Base-by-base conservation (phyloP, 1,140 invertebrate genomes). In the Mya arenaria region DNA sequence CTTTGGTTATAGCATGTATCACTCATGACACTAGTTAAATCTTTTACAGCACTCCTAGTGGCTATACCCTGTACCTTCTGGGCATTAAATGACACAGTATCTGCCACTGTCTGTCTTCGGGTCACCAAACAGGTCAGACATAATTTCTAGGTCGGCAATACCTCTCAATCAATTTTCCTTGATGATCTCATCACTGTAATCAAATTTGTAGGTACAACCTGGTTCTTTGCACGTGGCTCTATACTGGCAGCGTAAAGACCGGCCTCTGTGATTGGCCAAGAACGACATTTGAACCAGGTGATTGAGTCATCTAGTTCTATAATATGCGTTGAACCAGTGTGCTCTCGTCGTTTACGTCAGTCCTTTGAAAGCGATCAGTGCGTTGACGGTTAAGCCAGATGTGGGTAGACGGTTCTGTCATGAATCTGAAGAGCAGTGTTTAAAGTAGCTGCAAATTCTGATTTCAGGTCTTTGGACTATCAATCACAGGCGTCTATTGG, bases 371-470 rank as follows among this genome's bases (percentile, higher is more conserved):
- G 10, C n/a, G n/a, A 48, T n/a, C n/a, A 13, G 8, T 13, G 75
- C 1, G 44, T 8, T 58, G 63, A 32, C 34, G 80, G 39, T 23
- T 63, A 41, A n/a, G 58, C 62, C 37, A 17, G 44, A 4, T 39
- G 6, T 28, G 62, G 74, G 39, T 84, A 77, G 32, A 25, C 83
- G 41, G 66, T 84, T 60, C 52, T 73, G 58, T 81, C 77, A 68
- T 84, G 83, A 25, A 84, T 84, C 52, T 84, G 75, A 8, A 84
- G 77, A 28, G 77, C 83, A 10, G 83, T 39, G 4, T 68, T 82
- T 15, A 84, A n/a, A 5, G 79, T 72, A n/a, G 48, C 72, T 8
- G 83, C 83, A 52, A 85, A 82, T 1, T 63, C 79, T 48, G 30
- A 62, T 37, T 71, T 73, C 32, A 85, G 72, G 66, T 85, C 71